Base-by-base conservation (phyloP, 37 sponge, comb jelly and placozoan species). In the Tethya wilhelma region DNA sequence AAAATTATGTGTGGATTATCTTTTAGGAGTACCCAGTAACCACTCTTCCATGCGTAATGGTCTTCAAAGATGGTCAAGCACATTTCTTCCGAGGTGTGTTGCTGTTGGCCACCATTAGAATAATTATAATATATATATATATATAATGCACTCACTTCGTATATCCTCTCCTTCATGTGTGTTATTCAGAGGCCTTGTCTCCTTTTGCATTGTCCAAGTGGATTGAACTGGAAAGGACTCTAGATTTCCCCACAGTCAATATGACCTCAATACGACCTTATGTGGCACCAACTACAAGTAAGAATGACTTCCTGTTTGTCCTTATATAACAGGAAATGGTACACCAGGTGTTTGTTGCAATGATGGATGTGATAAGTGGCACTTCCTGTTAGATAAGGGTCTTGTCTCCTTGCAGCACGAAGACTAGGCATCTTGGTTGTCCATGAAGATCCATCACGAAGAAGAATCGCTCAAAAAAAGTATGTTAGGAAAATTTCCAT, bases 41-140 rank as follows among this genome's bases (percentile, higher is more conserved):
- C 9, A 71, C 59, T 31, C 59, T 81, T 23, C 88, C 88, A 26
- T 57, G 65, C 7, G 29, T 82, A 23, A 19, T 88, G 60, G 88
- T 76, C 20, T 36, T 81, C 31, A 88, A 88, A 42, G 83, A 88
- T 70, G 77, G 43, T 22, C 56, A n/a, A 22, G 46, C 63, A 17
- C 34, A 69, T 56, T 30, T 19, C 11, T 87, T 74, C 60, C 44
- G 64, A 87, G 75, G 87, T 87, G 43, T n/a, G n/a, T n/a, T n/a
- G n/a, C n/a, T n/a, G n/a, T n/a, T n/a, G n/a, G n/a, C n/a, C n/a
- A n/a, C n/a, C n/a, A n/a, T n/a, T n/a, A n/a, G n/a, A n/a, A n/a
- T n/a, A 26, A 6, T 36, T 65, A 26, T 4, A 30, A 6, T 65
- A 30, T 65, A 37, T 19, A 37, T 36, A 38, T 65, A 37, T 19